Evolutionary conservation across 2,888 invertebrate genomes (phyloP).

Genomic region (Cryptocheilus praepositus): DNA sequence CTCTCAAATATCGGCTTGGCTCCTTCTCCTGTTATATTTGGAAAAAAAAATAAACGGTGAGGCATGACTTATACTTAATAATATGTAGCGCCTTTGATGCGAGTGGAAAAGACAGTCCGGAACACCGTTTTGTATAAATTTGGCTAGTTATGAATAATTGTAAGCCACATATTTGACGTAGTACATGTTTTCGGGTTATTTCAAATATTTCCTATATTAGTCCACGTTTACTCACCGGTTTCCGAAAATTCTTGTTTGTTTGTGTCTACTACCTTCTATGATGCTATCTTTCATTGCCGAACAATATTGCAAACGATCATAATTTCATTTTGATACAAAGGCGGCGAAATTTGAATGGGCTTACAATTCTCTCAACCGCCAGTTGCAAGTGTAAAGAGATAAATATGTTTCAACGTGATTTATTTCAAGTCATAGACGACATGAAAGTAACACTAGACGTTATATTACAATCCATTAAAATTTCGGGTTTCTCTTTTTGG

Average conservation of each 20-base stretch:
- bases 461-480: background rate
- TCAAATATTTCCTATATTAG: background rate
- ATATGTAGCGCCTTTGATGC: background rate
- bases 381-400: background rate
- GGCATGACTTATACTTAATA: no score
- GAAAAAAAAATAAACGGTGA: background rate
- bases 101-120: slow-evolving; percentile 5
- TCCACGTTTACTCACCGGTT: background rate
- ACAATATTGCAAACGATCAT: background rate
- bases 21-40: slow-evolving; percentile 53
- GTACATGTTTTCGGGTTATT: background rate
- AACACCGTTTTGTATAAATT: slow-evolving; percentile 5
- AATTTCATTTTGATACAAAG: background rate
- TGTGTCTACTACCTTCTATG: background rate
- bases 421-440: background rate
- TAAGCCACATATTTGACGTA: slow-evolving; percentile 15
- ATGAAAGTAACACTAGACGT: background rate
- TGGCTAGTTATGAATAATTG: slow-evolving; percentile 26
- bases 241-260: background rate
- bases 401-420: background rate
- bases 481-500: background rate
- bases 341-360: background rate
- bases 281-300: background rate
- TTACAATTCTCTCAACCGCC: slow-evolving; percentile 23
- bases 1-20: slow-evolving; percentile 62